phyloP scores from a whole-genome alignment of 2,113 vertebrate species.

The Alces alces region DNA sequence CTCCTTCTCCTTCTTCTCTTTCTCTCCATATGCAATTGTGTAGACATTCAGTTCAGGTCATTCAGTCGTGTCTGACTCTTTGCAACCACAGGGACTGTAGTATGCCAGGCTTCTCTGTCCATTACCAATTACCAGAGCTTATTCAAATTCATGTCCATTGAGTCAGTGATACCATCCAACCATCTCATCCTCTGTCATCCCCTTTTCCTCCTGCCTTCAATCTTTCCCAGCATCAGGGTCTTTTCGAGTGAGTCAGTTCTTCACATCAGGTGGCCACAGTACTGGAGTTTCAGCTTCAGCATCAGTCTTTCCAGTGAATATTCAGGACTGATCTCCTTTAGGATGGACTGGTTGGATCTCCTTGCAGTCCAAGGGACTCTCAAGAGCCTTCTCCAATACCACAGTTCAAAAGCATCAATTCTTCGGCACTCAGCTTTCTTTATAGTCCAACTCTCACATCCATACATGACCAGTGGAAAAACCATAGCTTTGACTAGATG shows the following conservation, averaged over 20 bases:
- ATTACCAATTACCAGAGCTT: not conserved
- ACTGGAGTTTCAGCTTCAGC: not conserved
- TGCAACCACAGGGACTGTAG: not conserved
- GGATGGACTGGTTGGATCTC: not conserved
- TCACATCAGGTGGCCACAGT: not conserved
- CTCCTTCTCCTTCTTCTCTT: not conserved
- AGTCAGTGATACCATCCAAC: not conserved
- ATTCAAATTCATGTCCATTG: not conserved
- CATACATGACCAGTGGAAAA: not conserved
- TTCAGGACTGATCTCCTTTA: not conserved
- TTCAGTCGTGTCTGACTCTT: not conserved
- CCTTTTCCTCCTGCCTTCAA: not conserved
- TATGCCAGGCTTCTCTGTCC: not conserved
- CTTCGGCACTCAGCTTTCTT: not conserved
- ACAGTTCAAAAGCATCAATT: not conserved
- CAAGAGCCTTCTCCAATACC: not conserved
- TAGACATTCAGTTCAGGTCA: not conserved
- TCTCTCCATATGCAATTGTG: not conserved
- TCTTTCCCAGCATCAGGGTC: not conserved
- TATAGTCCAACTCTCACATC: not conserved
- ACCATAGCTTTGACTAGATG: not conserved
- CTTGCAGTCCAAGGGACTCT: not conserved
- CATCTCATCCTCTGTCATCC: not conserved
- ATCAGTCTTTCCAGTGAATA: not conserved
- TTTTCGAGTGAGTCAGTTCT: not conserved